Evolutionary conservation across 2,113 vertebrate species (phyloP), one percentile per base, ranked within the genome.

Genomic region (Taurulus bubalis): DNA sequence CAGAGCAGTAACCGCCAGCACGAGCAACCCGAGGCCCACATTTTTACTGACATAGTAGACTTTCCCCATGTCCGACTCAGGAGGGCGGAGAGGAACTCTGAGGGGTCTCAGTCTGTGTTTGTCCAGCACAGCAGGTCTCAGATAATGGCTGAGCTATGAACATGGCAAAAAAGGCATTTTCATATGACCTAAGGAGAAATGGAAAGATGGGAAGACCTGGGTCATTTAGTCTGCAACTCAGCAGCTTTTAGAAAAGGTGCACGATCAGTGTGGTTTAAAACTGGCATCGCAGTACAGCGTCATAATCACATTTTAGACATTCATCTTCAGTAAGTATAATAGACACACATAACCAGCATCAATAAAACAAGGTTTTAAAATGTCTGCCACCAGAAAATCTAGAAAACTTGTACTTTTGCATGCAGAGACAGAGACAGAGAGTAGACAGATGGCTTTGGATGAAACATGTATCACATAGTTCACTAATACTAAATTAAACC

Each of bases 41-140:
- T 88, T 71, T 93, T 95, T 98, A 92, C 96, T 96, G 87, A 99
- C 88, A 85, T 95, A 96, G 94, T 96, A 97, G 40, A 97, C 97
- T 24, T 96, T 96, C 0, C 93, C 97, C 98, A 99, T 99, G 93
- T 75, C 79, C 34, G 67, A 14, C 40, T 20, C 45, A 58, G 59
- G 34, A 78, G 76, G 34, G 68, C 28, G 69, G 32, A 34, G 79
- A 30, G 51, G 58, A 71, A 58, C 58, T 68, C 42, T 28, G 40
- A 71, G 30, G 11, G 14, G 0, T 82, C 4, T 84, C 77, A 81
- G 78, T 77, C 68, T 47, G 80, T 62, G 14, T 65, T 83, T 49
- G 38, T 86, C 36, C 30, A 69, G 66, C 45, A 47, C 71, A 58
- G 74, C 49, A 59, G 45, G 51, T 40, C 28, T 72, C 74, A 70